These are phyloP conservation scores for Drosophila santomea DNA, from an alignment of 1,140 invertebrate genomes.

Conservation along the genomic window DNA sequence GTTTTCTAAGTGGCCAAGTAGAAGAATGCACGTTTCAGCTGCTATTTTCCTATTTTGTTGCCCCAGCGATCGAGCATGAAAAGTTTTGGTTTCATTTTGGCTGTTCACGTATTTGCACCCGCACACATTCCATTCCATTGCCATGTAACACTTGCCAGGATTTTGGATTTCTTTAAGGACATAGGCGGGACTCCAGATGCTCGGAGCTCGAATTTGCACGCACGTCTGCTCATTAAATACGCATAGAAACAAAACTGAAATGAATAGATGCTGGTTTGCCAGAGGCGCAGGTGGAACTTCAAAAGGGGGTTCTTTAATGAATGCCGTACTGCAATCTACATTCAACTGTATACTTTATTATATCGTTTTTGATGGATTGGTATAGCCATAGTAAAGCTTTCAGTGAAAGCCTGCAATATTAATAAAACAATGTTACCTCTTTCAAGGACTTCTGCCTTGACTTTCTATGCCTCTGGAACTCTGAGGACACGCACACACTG, in stretches of 20 bases:
- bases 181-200: conserved; percentile 62
- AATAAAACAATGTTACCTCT: neutral
- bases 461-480: conserved; percentile 9
- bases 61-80: conserved; percentile 77
- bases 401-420: neutral
- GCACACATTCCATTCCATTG: conserved; percentile 21
- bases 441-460: neutral
- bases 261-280: conserved; percentile 40
- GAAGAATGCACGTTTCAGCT: conserved; percentile 64
- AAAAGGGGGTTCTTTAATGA: conserved; percentile 2
- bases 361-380: too few species aligned
- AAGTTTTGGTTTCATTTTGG: conserved; percentile 83
- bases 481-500: conserved; percentile 60
- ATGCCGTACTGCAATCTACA: neutral
- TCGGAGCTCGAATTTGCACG: conserved; percentile 69
- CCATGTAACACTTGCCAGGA: conserved; percentile 23
- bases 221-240: conserved; percentile 83
- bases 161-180: conserved; percentile 42
- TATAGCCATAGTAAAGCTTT: too few species aligned
- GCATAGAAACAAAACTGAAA: conserved; percentile 67
- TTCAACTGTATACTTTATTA: too few species aligned
- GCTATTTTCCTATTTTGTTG: conserved; percentile 41
- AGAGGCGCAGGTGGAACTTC: conserved; percentile 7
- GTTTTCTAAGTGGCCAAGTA: conserved; percentile 66
- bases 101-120: conserved; percentile 57